A percentile compares a stretch with the other conserved stretches of the same genome.
These are phyloP conservation scores for Rhagonycha lutea DNA, from an alignment of 2,888 invertebrate genomes.

Conservation along the genomic window DNA sequence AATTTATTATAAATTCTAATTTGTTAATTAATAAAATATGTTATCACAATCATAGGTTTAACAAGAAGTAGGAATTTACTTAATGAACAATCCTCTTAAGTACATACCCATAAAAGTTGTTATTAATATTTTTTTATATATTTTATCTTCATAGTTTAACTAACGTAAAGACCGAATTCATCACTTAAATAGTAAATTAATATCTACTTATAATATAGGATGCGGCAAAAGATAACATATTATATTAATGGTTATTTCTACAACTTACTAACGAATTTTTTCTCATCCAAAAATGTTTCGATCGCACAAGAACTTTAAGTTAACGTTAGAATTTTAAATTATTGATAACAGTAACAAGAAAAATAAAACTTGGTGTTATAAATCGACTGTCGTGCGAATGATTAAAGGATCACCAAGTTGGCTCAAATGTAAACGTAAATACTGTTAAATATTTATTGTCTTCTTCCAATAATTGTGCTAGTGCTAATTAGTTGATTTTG, in stretches of 20 bases:
- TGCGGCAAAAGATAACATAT: slow-evolving; percentile 33
- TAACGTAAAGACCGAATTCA: neutral
- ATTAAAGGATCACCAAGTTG: slow-evolving; percentile 29
- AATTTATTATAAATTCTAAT: slow-evolving; percentile 46
- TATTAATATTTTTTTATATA: neutral
- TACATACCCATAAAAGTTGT: neutral
- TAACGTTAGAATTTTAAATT: slow-evolving; percentile 14
- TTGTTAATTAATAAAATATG: slow-evolving; percentile 43
- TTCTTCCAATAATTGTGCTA: slow-evolving; percentile 12
- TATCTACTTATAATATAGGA: neutral
- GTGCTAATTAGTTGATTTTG: slow-evolving; percentile 10
- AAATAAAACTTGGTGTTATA: slow-evolving; percentile 26
- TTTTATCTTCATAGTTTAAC: neutral
- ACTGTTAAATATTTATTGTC: slow-evolving; percentile 16
- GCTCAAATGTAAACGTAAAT: slow-evolving; percentile 29
- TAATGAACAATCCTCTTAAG: neutral
- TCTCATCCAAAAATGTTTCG: slow-evolving; percentile 36
- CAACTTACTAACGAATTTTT: slow-evolving; percentile 41
- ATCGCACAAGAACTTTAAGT: slow-evolving; percentile 34
- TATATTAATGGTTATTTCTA: slow-evolving; percentile 40
- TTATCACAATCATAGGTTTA: slow-evolving; percentile 28
- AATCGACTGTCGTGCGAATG: slow-evolving; percentile 24
- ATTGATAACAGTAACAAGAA: slow-evolving; percentile 14
- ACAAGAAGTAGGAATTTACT: neutral
- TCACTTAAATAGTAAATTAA: neutral